Evolutionary conservation across 2,888 invertebrate species (phyloP).

Genomic region (Protophormia terraenovae): DNA sequence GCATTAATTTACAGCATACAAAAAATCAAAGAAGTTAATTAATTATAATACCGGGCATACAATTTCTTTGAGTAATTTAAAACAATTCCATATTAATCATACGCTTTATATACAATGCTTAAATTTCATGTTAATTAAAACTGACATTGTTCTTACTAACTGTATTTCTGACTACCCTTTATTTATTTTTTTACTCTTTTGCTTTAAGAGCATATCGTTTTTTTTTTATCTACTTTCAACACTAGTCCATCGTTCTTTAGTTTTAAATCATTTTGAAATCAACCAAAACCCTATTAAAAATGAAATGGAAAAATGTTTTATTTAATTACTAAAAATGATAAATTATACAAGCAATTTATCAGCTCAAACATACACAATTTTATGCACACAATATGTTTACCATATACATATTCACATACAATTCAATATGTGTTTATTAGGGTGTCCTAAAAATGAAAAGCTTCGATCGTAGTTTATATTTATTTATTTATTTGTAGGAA

Average conservation of each 20-base stretch:
- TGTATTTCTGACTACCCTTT: no score
- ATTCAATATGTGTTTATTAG: not conserved
- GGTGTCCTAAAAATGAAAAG: no score
- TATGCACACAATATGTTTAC: not conserved
- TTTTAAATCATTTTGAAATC: not conserved
- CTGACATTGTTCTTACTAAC: no score
- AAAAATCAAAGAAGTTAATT: no score
- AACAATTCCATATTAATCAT: not conserved
- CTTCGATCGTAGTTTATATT: no score
- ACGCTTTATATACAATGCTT: not conserved
- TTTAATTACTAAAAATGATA: constrained; percentile 54
- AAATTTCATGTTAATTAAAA: no score
- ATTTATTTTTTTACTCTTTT: no score
- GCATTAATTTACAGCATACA: no score
- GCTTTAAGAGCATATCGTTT: not conserved
- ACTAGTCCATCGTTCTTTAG: not conserved
- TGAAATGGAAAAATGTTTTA: constrained; percentile 11
- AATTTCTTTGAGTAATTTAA: not conserved
- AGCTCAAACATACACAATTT: not conserved
- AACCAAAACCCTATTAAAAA: not conserved
- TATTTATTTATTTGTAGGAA: no score
- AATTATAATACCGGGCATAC: not conserved
- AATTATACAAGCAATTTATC: constrained; percentile 58
- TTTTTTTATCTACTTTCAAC: not conserved
- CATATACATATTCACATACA: not conserved